Base-by-base conservation (phyloP, 2,113 vertebrate genomes). In the Globicephala melas region DNA sequence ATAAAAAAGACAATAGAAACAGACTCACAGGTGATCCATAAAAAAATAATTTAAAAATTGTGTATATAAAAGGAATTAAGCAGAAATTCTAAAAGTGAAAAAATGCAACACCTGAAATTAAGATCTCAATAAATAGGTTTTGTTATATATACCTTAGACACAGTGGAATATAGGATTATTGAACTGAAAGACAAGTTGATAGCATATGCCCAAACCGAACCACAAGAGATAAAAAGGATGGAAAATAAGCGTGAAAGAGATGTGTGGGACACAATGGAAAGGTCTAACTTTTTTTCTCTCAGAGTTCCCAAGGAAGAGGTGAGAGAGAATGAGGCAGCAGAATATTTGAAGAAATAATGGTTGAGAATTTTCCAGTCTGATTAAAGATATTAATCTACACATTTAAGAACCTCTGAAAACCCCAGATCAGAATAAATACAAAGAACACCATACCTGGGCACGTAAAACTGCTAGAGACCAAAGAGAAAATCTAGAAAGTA, bases 1-100 rank as follows among this genome's bases (percentile, higher is more conserved):
- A 90, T 62, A 71, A 74, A 87, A 63, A 83, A 62, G 31, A 5
- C 1, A 58, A 70, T 0, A 38, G 53, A 38, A 76, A 80, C 28
- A 63, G 92, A 81, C 26, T n/a, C 10, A 36, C 3, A 31, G n/a
- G 31, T 67, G 36, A 85, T 7, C 23, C 33, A 44, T 55, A 33
- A 71, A 89, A 65, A 76, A 26, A 47, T 65, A 73, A 85, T 38
- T 55, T 10, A 44, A 50, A 77, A 77, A 6, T 53, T 77, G 47
- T 77, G 4, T n/a, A 8, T 79, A 11, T 79, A 25, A 7, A 79
- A 12, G 38, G 36, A 93, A 67, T 93, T 21, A 50, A 82, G 11
- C 36, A 71, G 36, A 62, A 76, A 94, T 80, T 94, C 73, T 58
- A 76, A 33, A 33, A 92, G 50, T 60, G 26, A 96, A 95, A 74